A percentile compares a stretch with the other conserved stretches of the same genome.
Evolutionary conservation across 2,888 invertebrate species (phyloP).

Genomic region (Nasonovia ribisnigri): DNA sequence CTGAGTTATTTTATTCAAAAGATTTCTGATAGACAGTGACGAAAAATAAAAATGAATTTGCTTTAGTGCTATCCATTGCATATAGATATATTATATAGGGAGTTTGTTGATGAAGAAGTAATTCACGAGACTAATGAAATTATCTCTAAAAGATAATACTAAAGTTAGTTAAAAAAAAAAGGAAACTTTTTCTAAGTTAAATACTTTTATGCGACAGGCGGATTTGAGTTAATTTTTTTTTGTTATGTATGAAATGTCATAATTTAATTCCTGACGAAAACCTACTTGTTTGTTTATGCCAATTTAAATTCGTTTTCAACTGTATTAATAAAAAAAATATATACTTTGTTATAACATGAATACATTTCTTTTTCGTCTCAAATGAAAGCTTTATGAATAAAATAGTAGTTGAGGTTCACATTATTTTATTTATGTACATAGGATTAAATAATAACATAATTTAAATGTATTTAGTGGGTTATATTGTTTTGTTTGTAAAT

Average conservation of each 20-base stretch:
- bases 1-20: conserved; percentile 26
- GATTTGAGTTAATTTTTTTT: conserved; percentile 7
- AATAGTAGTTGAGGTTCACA: conserved; percentile 44
- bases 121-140: conserved; percentile 40
- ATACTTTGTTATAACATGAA: conserved; percentile 39
- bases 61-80: conserved; percentile 24
- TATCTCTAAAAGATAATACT: conserved; percentile 38
- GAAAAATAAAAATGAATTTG: conserved; percentile 49
- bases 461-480: conserved; percentile 47
- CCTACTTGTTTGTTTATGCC: conserved; percentile 31
- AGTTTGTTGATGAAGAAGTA: conserved; percentile 30
- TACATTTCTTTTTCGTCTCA: background rate
- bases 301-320: conserved; percentile 47
- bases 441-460: conserved; percentile 55
- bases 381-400: conserved; percentile 53
- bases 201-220: background rate
- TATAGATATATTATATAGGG: background rate
- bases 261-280: conserved; percentile 37
- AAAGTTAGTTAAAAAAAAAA: conserved; percentile 34
- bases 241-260: conserved; percentile 14
- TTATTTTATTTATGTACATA: conserved; percentile 53
- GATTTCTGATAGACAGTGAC: conserved; percentile 37
- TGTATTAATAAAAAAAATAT: conserved; percentile 32
- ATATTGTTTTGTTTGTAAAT: conserved; percentile 44
- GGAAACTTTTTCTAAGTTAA: conserved; percentile 8